Conservation (phyloP, 2,113 vertebrate species). For the Paradoxurus hermaphroditus region DNA sequence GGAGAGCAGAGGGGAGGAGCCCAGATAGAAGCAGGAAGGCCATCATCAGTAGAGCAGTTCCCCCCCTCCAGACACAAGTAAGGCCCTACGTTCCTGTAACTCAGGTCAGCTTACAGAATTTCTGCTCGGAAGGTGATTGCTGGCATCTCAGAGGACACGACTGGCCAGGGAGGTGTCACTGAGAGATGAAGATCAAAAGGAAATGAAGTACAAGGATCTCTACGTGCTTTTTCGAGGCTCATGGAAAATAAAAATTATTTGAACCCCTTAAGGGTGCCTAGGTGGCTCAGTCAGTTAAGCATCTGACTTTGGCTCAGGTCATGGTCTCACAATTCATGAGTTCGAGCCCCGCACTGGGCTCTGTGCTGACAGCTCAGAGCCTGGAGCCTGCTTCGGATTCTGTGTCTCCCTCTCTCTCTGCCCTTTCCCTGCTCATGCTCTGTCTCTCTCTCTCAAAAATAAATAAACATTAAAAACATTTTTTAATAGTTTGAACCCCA, state of each 20-base stretch:
- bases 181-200: background rate
- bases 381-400: too few species aligned
- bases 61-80: rapidly evolving
- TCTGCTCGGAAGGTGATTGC: background rate
- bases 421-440: too few species aligned
- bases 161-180: background rate
- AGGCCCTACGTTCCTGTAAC: background rate
- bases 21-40: background rate
- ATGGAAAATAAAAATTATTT: background rate
- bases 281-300: too few species aligned
- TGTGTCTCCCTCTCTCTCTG: too few species aligned
- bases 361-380: too few species aligned
- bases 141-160: background rate
- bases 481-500: background rate
- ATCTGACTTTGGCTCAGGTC: too few species aligned
- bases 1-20: background rate
- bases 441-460: too few species aligned
- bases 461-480: too few species aligned
- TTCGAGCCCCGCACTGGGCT: too few species aligned
- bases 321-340: too few species aligned
- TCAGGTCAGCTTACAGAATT: background rate
- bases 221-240: background rate
- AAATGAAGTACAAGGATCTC: background rate
- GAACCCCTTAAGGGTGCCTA: background rate
- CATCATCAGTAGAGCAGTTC: rapidly evolving